These are phyloP conservation scores for Macheiramphus alcinus DNA, from an alignment of 2,113 vertebrate species.

Conservation along the genomic window DNA sequence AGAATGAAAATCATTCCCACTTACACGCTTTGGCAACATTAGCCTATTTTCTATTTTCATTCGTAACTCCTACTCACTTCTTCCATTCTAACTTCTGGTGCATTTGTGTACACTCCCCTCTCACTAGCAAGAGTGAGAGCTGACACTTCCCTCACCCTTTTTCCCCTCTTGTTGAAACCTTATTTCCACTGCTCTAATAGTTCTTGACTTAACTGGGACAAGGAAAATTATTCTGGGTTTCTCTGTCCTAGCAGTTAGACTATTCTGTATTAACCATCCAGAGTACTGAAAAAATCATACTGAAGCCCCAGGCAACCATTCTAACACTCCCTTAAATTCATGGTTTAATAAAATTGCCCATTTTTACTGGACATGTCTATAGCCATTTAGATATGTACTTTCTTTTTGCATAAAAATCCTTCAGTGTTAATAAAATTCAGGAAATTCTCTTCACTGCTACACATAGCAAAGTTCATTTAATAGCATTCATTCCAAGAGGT, in stretches of 20 bases:
- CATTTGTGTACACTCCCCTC: not conserved
- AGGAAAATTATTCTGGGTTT: slow-evolving; percentile 59
- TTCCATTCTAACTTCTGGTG: not conserved
- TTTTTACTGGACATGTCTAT: not conserved
- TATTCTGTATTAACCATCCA: slow-evolving; percentile 27
- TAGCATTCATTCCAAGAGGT: not conserved
- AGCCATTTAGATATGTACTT: not conserved
- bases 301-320: slow-evolving; percentile 13
- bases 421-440: not conserved
- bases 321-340: not conserved
- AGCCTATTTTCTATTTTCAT: not conserved
- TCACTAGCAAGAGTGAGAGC: not conserved
- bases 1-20: not conserved
- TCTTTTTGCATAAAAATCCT: not conserved
- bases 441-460: not conserved
- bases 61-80: not conserved
- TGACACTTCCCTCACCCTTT: not conserved
- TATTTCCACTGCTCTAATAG: slow-evolving; percentile 51
- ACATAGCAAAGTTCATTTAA: not conserved
- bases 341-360: not conserved
- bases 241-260: slow-evolving; percentile 23
- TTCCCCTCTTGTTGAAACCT: not conserved
- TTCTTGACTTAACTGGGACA: slow-evolving; percentile 68
- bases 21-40: not conserved
- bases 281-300: not conserved